Conservation (phyloP, 2,797 vertebrate species). For the Phaenicophaeus curvirostris region DNA sequence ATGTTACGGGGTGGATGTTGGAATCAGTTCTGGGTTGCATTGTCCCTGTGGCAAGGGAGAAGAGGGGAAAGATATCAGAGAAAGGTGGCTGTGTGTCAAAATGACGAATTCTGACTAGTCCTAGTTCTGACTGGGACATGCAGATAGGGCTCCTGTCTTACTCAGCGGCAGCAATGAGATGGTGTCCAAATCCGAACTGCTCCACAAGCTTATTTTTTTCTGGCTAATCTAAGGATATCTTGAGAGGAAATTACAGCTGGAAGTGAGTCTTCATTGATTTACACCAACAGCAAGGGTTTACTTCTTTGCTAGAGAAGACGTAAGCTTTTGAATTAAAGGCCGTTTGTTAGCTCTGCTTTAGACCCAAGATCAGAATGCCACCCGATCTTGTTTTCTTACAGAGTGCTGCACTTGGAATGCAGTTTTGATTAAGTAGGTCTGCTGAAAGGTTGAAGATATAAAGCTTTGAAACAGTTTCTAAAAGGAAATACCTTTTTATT, state of each 20-base stretch:
- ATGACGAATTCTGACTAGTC: background rate
- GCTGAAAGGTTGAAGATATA: background rate
- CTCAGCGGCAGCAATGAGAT: background rate
- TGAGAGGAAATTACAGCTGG: background rate
- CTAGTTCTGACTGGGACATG: background rate
- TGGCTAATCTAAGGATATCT: background rate
- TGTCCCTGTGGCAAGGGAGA: background rate
- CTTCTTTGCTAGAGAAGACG: background rate
- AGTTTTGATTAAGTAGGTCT: background rate
- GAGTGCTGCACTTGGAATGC: background rate
- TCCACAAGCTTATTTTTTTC: background rate
- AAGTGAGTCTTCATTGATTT: background rate
- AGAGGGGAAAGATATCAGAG: background rate
- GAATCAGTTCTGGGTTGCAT: background rate
- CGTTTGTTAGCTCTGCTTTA: background rate
- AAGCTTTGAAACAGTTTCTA: background rate
- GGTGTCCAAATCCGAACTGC: background rate
- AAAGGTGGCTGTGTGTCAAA: background rate
- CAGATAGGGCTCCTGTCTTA: background rate
- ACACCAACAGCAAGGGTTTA: background rate
- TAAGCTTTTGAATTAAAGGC: background rate
- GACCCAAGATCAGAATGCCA: background rate
- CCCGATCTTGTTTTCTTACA: background rate
- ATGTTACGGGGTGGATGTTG: background rate
- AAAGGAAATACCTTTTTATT: slow-evolving; percentile 49